These are phyloP conservation scores for Coptotermes formosanus DNA, from an alignment of 1,140 invertebrate species.

Conservation along the genomic window DNA sequence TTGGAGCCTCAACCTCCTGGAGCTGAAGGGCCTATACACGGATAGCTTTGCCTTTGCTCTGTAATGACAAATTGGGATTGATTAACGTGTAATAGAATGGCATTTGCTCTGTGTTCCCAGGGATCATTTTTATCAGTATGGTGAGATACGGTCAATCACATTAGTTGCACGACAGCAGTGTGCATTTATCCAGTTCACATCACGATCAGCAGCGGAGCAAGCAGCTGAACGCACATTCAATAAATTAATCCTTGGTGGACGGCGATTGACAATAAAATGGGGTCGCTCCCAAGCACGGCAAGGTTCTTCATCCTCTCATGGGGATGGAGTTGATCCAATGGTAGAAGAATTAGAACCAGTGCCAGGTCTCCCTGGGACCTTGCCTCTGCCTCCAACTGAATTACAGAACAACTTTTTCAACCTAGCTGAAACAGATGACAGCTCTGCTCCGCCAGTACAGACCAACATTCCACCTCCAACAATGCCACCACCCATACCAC, in stretches of 20 bases:
- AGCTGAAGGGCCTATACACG: too few species aligned
- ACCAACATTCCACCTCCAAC: slow-evolving; percentile 54
- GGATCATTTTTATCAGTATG: slow-evolving; percentile 97
- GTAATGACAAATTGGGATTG: too few species aligned
- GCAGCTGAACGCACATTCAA: slow-evolving; percentile 97
- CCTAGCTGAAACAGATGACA: slow-evolving; percentile 50
- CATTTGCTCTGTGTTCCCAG: slow-evolving; percentile 45
- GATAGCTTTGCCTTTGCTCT: too few species aligned
- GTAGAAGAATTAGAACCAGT: slow-evolving; percentile 72
- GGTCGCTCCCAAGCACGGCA: slow-evolving; percentile 82
- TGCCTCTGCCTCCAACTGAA: slow-evolving; percentile 76
- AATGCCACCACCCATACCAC: slow-evolving; percentile 52
- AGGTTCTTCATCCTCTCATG: slow-evolving; percentile 39
- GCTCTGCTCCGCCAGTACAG: slow-evolving; percentile 48
- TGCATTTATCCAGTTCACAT: slow-evolving; percentile 97
- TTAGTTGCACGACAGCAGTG: slow-evolving; percentile 92
- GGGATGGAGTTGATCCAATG: slow-evolving; percentile 37
- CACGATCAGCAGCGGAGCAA: slow-evolving; percentile 81
- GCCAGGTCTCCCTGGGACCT: slow-evolving; percentile 78
- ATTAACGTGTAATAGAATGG: background rate
- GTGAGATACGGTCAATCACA: slow-evolving; percentile 94
- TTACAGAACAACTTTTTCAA: slow-evolving; percentile 82
- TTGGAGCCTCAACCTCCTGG: too few species aligned
- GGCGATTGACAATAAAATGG: slow-evolving; percentile 94
- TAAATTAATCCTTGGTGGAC: slow-evolving; percentile 84